A percentile compares a stretch with the other conserved stretches of the same genome.
These are phyloP conservation scores for Alcedo quadribrachys DNA, from an alignment of 2,797 vertebrate genomes.

Conservation along the genomic window DNA sequence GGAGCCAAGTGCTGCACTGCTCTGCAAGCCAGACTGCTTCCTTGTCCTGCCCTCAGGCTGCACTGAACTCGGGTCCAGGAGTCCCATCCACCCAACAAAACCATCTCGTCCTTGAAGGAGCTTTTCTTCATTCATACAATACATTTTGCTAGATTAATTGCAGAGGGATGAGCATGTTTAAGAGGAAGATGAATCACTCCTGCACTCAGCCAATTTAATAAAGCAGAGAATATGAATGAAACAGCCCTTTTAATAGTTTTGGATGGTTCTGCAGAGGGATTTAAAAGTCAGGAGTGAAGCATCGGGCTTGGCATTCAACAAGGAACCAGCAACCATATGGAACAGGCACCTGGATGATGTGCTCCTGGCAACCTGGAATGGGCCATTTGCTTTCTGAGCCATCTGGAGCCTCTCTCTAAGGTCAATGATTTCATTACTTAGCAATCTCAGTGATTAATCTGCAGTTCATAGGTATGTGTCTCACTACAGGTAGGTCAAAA, in stretches of 20 bases:
- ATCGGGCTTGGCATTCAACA: not conserved
- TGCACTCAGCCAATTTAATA: conserved; percentile 34
- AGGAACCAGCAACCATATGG: conserved; percentile 17
- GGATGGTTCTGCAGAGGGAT: not conserved
- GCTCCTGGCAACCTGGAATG: conserved; percentile 10
- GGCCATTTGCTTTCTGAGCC: conserved; percentile 13
- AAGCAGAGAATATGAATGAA: conserved; percentile 50
- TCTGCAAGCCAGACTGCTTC: not conserved
- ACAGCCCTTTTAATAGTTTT: not conserved
- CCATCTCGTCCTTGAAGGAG: not conserved
- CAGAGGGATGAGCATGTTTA: not conserved
- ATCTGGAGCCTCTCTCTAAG: conserved; percentile 8
- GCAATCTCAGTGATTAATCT: conserved; percentile 12
- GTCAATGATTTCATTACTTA: conserved; percentile 42
- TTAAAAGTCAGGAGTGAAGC: conserved; percentile 33
- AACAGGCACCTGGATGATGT: conserved; percentile 20
- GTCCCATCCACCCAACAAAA: not conserved
- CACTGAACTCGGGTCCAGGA: not conserved
- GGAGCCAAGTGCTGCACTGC: not conserved
- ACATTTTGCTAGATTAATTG: not conserved
- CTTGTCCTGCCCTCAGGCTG: not conserved
- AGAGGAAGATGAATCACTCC: conserved; percentile 11
- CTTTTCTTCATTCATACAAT: not conserved
- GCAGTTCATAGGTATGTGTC: not conserved
- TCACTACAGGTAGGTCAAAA: conserved; percentile 7